A percentile compares a stretch with the other conserved stretches of the same genome.
phyloP scores from a whole-genome alignment of 2,113 vertebrate genomes.

The Siniperca chuatsi region DNA sequence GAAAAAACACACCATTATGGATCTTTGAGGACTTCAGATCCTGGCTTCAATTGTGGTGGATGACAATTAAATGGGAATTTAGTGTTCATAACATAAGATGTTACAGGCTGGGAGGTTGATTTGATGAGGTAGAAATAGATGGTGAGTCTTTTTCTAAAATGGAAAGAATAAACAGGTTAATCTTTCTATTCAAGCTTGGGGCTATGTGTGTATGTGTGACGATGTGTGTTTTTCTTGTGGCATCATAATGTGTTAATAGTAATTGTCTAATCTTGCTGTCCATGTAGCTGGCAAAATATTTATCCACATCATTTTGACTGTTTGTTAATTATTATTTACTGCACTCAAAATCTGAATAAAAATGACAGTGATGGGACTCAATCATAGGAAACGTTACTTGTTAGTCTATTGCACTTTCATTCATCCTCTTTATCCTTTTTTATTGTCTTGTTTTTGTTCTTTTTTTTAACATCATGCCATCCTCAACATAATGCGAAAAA shows the following conservation, averaged over 20 bases:
- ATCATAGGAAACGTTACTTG: not conserved
- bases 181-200: not conserved
- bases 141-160: not conserved
- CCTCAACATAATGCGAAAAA: conserved; percentile 16
- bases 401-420: not conserved
- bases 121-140: conserved; percentile 10
- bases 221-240: not conserved
- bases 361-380: conserved; percentile 19
- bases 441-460: conserved; percentile 1
- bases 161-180: not conserved
- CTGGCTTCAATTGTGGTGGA: conserved; percentile 23
- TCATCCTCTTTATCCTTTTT: not conserved
- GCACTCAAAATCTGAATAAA: not conserved
- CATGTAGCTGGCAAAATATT: not conserved
- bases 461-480: not conserved
- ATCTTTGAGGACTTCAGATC: conserved; percentile 30
- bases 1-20: conserved; percentile 30
- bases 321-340: not conserved
- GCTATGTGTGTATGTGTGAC: not conserved
- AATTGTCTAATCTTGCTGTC: not conserved
- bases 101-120: not conserved
- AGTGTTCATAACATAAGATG: not conserved
- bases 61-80: not conserved
- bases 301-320: conserved; percentile 11
- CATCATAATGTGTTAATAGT: not conserved